phyloP scores from a whole-genome alignment of 2,797 vertebrate species.

The Capromys pilorides region DNA sequence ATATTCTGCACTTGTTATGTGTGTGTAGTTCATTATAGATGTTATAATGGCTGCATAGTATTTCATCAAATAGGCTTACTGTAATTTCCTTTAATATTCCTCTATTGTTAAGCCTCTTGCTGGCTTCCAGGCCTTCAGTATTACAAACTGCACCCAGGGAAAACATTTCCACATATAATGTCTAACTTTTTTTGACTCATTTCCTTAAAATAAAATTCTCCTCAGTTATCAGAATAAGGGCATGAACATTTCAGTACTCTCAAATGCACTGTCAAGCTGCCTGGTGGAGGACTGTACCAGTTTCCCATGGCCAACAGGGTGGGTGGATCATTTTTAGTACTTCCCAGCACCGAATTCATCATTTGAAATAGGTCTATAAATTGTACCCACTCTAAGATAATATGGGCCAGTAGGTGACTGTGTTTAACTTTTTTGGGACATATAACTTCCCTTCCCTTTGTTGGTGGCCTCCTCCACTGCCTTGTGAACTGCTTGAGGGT shows the following conservation, averaged over 20 bases:
- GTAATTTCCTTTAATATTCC: constrained; percentile 26
- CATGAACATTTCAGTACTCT: constrained; percentile 42
- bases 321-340: constrained; percentile 25
- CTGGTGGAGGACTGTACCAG: constrained; percentile 16
- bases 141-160: constrained; percentile 4
- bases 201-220: constrained; percentile 55
- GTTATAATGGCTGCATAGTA: constrained; percentile 33
- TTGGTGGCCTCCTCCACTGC: not conserved
- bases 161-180: constrained; percentile 33
- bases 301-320: not conserved
- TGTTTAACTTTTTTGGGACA: not conserved
- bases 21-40: constrained; percentile 14
- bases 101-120: constrained; percentile 36
- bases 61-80: constrained; percentile 31
- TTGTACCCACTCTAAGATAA: constrained; percentile 1
- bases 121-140: constrained; percentile 38
- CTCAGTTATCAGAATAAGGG: constrained; percentile 3
- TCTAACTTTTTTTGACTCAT: constrained; percentile 54
- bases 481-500: constrained; percentile 45
- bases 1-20: not conserved
- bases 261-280: not conserved
- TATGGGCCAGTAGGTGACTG: not conserved
- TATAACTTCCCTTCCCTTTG: not conserved
- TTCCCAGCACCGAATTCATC: constrained; percentile 11
- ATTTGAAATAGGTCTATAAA: constrained; percentile 38